Base-by-base conservation (phyloP, 2,888 invertebrate species). In the Noctua comes region DNA sequence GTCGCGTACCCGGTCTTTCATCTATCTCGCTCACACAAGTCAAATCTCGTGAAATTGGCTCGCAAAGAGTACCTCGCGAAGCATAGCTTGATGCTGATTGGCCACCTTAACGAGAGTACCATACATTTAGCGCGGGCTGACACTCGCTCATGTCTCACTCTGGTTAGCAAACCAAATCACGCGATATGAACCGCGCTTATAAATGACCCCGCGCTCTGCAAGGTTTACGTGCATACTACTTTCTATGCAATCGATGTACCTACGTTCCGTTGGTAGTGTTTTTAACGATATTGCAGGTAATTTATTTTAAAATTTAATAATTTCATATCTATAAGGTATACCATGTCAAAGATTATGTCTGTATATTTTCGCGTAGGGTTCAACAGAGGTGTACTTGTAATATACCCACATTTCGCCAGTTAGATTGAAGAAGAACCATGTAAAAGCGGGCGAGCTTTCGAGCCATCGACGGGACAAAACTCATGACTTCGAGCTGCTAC, bases 111-210 rank as follows among this genome's bases (percentile, higher is more conserved):
- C 27, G 27, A 54, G 90, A 88, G 88, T 89, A 90, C 90, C 92
- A 91, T 91, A 92, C 91, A 91, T 92, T 91, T 85, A 87, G 81
- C 85, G 83, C 80, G 80, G 71, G 86, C 89, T 91, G 94, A 93
- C 92, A 92, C 90, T 79, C 84, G 90, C 90, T 92, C 93, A 90
- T 94, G 93, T 91, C 92, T 93, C 92, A 91, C 91, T 87, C 88
- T 87, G 90, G 91, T 93, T 93, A 91, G 93, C 93, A 92, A 94
- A 93, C 93, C 94, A 94, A 95, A 94, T 94, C 93, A 93, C 90
- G 92, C 90, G 91, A 93, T 93, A 93, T 92, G 91, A 92, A 87
- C 87, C 86, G 85, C 90, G 90, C 89, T 91, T 90, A 90, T 91
- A 89, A 91, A 91, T 91, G 86, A 89, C 82, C 31, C 85, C 74